Conservation (phyloP, 2,888 invertebrate genomes). For the Zaprionus bogoriensis region DNA sequence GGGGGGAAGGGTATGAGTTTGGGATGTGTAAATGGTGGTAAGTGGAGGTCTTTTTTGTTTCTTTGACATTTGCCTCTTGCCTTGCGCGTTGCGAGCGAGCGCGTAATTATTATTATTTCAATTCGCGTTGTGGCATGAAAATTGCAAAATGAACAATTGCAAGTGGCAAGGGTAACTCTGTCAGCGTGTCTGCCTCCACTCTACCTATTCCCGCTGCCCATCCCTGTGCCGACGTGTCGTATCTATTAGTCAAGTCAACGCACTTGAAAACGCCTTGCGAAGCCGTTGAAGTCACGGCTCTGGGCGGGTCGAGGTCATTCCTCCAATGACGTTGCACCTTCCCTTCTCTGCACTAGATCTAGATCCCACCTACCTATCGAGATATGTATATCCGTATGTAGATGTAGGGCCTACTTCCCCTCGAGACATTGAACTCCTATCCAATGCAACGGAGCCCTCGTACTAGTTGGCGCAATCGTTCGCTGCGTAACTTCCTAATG, state of each 20-base stretch:
- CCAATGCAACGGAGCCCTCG: not conserved
- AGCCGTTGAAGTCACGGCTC: constrained; percentile 38
- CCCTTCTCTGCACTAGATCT: not conserved
- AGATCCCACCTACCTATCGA: not conserved
- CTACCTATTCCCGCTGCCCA: not conserved
- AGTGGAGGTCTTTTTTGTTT: constrained; percentile 34
- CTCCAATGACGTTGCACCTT: constrained; percentile 9
- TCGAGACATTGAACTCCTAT: constrained; percentile 14
- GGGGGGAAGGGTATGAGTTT: not conserved
- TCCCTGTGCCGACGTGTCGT: constrained; percentile 13
- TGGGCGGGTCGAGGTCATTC: constrained; percentile 50
- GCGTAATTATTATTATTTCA: constrained; percentile 39
- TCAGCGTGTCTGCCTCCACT: not conserved
- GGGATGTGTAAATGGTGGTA: not conserved
- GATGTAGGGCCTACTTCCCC: not conserved
- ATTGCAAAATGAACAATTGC: constrained; percentile 32
- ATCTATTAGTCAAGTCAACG: constrained; percentile 53
- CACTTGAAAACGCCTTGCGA: constrained; percentile 23
- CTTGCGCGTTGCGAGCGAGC: constrained; percentile 35
- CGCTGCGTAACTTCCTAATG: too few species aligned
- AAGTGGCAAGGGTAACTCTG: constrained; percentile 1
- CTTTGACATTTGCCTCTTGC: constrained; percentile 52
- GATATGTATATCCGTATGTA: not conserved
- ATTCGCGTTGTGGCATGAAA: constrained; percentile 37
- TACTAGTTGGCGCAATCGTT: too few species aligned